phyloP scores from a whole-genome alignment of 1,140 invertebrate species.

The Paracyclopina nana region DNA sequence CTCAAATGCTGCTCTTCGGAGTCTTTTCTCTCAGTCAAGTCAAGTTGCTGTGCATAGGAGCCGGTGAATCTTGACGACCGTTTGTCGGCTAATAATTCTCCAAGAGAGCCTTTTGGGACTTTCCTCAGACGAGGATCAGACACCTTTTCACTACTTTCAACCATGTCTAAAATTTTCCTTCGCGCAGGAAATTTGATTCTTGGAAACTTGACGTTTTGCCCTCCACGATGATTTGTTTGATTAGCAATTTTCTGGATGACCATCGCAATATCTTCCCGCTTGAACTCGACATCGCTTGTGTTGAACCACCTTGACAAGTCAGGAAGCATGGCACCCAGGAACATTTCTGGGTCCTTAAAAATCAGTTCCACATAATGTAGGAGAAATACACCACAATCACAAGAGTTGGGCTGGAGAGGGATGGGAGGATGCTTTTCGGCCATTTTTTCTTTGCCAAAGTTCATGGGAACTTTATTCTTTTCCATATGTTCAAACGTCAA shows the following conservation, averaged over 20 bases:
- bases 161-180: no score
- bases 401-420: conserved; percentile 5
- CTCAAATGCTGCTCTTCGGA: no score
- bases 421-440: not conserved
- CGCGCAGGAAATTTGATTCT: not conserved
- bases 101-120: no score
- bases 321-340: not conserved
- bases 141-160: no score
- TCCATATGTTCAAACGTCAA: not conserved
- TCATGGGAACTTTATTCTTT: not conserved
- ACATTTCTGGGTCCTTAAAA: not conserved
- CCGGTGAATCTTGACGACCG: no score
- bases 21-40: no score
- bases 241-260: not conserved
- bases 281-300: not conserved
- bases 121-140: no score
- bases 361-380: conserved; percentile 8
- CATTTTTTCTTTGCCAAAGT: conserved; percentile 4
- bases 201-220: not conserved
- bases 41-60: no score
- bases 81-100: no score
- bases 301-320: not conserved
- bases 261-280: not conserved
- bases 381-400: conserved; percentile 8
- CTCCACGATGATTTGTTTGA: not conserved